Conservation (phyloP, 2,797 vertebrate species). For the Fistularia commersonii region DNA sequence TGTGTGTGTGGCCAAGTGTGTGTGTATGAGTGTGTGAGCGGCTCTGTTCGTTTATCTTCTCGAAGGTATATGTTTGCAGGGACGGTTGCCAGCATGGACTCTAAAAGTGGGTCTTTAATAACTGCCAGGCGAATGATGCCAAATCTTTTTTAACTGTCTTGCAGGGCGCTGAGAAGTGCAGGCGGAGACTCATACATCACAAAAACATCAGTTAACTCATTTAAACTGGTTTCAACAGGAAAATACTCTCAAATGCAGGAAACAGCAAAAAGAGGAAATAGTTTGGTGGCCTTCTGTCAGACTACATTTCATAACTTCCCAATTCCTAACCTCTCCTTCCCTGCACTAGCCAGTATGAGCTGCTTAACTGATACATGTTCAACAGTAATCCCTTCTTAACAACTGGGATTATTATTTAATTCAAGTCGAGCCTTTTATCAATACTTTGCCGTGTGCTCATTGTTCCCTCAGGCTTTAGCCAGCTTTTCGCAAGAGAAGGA, state of each 20-base stretch:
- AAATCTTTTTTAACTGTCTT: background rate
- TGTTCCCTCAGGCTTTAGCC: slow-evolving; percentile 28
- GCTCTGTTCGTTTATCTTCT: slow-evolving; percentile 2
- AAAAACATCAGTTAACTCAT: too few relatives aligned
- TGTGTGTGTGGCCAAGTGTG: slow-evolving; percentile 1
- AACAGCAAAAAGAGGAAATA: too few relatives aligned
- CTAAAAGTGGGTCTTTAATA: slow-evolving; percentile 22
- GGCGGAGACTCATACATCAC: too few relatives aligned
- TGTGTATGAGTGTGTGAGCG: slow-evolving; percentile 4
- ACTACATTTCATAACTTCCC: background rate
- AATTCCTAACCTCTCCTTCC: background rate
- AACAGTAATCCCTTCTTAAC: slow-evolving; percentile 57
- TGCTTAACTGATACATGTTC: slow-evolving; percentile 57
- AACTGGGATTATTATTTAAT: slow-evolving; percentile 60
- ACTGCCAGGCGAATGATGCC: slow-evolving; percentile 28
- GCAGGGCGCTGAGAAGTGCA: too few relatives aligned
- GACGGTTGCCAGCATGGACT: slow-evolving; percentile 43
- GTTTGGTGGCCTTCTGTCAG: too few relatives aligned
- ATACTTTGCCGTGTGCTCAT: slow-evolving; percentile 27
- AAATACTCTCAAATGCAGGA: background rate
- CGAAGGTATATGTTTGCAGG: slow-evolving; percentile 18
- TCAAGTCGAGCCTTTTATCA: slow-evolving; percentile 57
- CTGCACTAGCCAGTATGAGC: slow-evolving; percentile 18
- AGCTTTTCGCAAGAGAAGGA: slow-evolving; percentile 22
- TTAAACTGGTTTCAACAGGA: too few relatives aligned